These are phyloP conservation scores for Ambastaia sidthimunki DNA, from an alignment of 2,797 vertebrate genomes.

Conservation along the genomic window DNA sequence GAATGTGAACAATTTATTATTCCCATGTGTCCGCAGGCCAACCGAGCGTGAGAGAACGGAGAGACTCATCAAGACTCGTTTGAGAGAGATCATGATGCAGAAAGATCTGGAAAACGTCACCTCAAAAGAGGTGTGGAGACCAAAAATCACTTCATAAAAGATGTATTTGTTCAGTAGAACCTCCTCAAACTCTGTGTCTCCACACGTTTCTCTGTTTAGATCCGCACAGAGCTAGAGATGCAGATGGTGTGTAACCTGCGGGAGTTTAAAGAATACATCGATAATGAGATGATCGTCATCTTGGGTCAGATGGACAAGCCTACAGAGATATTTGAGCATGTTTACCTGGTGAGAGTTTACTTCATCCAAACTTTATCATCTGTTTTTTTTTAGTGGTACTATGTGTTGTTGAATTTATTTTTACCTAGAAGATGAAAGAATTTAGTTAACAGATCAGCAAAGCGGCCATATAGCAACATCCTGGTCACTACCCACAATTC, in stretches of 20 bases:
- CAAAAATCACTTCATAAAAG: background rate
- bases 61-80: constrained; percentile 89
- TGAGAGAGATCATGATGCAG: constrained; percentile 99
- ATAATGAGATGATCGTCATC: constrained; percentile 98
- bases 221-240: constrained; percentile 96
- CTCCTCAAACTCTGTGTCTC: background rate
- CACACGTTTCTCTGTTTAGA: constrained; percentile 72
- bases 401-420: too few relatives aligned
- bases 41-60: constrained; percentile 95
- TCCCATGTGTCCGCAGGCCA: constrained; percentile 76
- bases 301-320: constrained; percentile 99
- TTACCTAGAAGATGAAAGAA: too few relatives aligned
- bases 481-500: background rate
- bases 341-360: constrained; percentile 86
- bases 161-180: background rate
- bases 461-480: background rate
- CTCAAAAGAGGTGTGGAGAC: constrained; percentile 88
- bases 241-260: constrained; percentile 96
- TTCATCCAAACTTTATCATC: background rate
- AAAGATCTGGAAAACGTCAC: constrained; percentile 98
- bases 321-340: constrained; percentile 96
- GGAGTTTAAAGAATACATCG: constrained; percentile 98
- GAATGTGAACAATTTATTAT: background rate
- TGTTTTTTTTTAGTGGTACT: too few relatives aligned
- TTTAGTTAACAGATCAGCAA: background rate